These are phyloP conservation scores for Chromobotia macracanthus DNA, from an alignment of 2,797 vertebrate genomes.

Conservation along the genomic window DNA sequence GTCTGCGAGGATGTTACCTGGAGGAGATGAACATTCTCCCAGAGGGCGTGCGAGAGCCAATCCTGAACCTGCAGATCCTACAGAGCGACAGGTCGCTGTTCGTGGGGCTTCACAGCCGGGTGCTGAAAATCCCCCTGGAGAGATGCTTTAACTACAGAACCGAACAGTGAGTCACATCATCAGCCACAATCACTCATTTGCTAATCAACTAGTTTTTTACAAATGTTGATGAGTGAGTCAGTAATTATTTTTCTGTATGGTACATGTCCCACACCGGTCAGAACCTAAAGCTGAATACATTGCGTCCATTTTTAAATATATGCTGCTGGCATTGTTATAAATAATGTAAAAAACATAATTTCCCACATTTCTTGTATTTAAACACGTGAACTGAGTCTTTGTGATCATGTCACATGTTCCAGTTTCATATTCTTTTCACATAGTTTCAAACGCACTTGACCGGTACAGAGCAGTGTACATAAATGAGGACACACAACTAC, in stretches of 20 bases:
- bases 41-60: conserved; percentile 74
- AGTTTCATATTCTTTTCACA: too few species aligned
- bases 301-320: too few species aligned
- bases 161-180: conserved; percentile 65
- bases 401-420: not conserved
- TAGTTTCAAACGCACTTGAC: too few species aligned
- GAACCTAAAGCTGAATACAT: too few species aligned
- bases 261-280: too few species aligned
- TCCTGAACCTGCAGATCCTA: conserved; percentile 88
- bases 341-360: not conserved
- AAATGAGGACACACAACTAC: too few species aligned
- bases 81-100: conserved; percentile 88
- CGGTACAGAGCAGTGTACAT: too few species aligned
- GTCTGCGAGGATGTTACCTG: conserved; percentile 85
- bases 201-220: not conserved
- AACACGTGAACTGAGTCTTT: not conserved
- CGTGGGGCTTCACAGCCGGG: conserved; percentile 85
- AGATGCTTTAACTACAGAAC: conserved; percentile 73
- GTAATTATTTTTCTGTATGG: too few species aligned
- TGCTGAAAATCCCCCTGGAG: conserved; percentile 89
- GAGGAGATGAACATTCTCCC: conserved; percentile 92
- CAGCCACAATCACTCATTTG: conserved; percentile 12
- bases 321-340: not conserved
- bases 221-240: not conserved
- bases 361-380: not conserved